Evolutionary conservation across 2,888 invertebrate genomes (phyloP).

Genomic region (Pterostichus niger): DNA sequence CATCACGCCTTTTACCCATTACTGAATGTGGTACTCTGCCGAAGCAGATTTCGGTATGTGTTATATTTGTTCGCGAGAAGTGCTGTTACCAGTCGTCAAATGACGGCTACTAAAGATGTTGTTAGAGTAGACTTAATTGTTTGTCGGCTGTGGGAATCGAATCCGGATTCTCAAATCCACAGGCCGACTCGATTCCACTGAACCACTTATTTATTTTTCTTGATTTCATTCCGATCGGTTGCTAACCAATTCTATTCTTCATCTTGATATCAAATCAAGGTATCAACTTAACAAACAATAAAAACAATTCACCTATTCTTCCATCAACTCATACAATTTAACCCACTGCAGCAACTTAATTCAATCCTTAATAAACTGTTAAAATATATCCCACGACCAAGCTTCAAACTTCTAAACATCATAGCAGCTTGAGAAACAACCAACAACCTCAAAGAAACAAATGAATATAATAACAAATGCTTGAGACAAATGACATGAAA

Average conservation of each 20-base stretch:
- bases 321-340: conserved; percentile 15
- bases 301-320: conserved; percentile 34
- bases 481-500: conserved; percentile 19
- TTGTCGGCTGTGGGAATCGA: too few species aligned
- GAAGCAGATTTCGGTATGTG: too few species aligned
- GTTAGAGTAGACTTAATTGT: too few species aligned
- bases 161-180: neutral
- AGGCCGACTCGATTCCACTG: too few species aligned
- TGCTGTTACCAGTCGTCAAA: too few species aligned
- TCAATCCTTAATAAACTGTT: neutral
- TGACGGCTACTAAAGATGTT: too few species aligned
- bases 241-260: neutral
- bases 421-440: conserved; percentile 47
- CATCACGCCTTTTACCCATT: too few species aligned
- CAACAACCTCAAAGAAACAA: conserved; percentile 8
- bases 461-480: conserved; percentile 50
- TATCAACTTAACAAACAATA: conserved; percentile 25
- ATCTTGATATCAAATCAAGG: conserved; percentile 9
- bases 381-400: conserved; percentile 26
- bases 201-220: neutral
- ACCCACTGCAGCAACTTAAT: neutral
- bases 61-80: too few species aligned
- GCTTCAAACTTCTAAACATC: conserved; percentile 16
- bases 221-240: neutral
- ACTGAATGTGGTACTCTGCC: too few species aligned